phyloP scores from a whole-genome alignment of 2,113 vertebrate species.

The Mesoclemmys tuberculata region DNA sequence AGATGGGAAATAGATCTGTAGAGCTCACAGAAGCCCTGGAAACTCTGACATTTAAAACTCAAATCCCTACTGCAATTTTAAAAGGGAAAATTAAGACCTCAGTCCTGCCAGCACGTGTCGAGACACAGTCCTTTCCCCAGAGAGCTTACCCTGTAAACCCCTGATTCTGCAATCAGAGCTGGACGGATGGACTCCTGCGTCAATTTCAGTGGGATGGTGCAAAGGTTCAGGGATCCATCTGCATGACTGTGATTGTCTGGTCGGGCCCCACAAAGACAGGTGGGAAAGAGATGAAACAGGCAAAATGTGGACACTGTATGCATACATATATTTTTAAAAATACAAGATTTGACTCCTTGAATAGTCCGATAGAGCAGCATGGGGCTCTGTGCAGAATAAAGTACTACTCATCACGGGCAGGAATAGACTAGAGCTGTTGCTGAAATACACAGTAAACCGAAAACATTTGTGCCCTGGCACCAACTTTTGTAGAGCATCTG shows the following conservation, averaged over 20 bases:
- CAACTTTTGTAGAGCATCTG: background rate
- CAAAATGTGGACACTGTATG: background rate
- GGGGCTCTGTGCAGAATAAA: background rate
- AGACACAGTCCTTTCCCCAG: background rate
- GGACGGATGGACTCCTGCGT: accelerated
- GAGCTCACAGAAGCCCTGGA: background rate
- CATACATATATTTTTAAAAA: background rate
- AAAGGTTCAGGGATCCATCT: background rate
- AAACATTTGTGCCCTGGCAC: background rate
- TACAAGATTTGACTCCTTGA: background rate
- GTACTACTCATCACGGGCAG: background rate
- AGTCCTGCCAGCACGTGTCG: background rate
- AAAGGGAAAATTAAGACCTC: background rate
- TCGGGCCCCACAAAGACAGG: background rate
- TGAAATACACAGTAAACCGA: background rate
- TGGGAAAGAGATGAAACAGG: background rate
- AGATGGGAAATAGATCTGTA: background rate
- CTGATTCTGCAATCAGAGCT: background rate
- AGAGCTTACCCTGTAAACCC: accelerated
- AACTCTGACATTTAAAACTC: background rate
- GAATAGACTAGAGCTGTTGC: background rate
- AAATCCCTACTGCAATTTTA: background rate
- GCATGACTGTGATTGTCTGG: background rate
- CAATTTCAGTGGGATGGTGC: background rate
- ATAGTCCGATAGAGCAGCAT: background rate